Base-by-base conservation (phyloP, 2,797 vertebrate species). In the Anniella stebbinsi region DNA sequence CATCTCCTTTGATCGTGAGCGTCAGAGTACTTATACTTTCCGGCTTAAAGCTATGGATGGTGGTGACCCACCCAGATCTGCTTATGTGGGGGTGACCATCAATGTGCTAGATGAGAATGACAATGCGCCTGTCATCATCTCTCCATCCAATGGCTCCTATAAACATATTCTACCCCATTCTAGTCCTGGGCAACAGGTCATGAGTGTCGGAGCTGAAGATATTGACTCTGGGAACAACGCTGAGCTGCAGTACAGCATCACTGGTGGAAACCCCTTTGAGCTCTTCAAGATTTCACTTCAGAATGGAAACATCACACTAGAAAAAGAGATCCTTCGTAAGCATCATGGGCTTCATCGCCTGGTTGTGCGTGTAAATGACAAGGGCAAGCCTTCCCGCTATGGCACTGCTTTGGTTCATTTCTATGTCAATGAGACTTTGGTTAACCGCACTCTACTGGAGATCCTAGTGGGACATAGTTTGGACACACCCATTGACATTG, bases 81-180 rank as follows among this genome's bases (percentile, higher is more conserved):
- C 99, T 17, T 99, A 99, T 0, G 99, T 99, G 0, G 98, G 98
- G 0, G 99, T 99, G 87, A 99, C 98, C 73, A 99, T 99, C 96
- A 99, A 99, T 0, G 99, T 99, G 78, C 96, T 99, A 88, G 99
- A 99, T 57, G 99, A 99, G 94, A 99, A 99, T 0, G 99, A 99
- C 93, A 99, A 99, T 0, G 98, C 99, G 0, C 99, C 99, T 5
- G 99, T 99, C 4, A 98, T 99, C 94, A 99, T 98, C 17, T 98
- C 98, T 57, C 99, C 99, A 0, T 98, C 99, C 25, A 99, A 99
- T n/a, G 98, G 98, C 33, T 98, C 99, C 82, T 99, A 98, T 96
- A 98, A 97, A 12, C 98, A 98, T 93, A 97, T 99, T 93, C 96
- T 97, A 1, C 98, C 98, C 0, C 97, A 97, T 88, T 98, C 98